Base-by-base conservation (phyloP, 2,797 vertebrate genomes). In the Mormyrops attenuatus region DNA sequence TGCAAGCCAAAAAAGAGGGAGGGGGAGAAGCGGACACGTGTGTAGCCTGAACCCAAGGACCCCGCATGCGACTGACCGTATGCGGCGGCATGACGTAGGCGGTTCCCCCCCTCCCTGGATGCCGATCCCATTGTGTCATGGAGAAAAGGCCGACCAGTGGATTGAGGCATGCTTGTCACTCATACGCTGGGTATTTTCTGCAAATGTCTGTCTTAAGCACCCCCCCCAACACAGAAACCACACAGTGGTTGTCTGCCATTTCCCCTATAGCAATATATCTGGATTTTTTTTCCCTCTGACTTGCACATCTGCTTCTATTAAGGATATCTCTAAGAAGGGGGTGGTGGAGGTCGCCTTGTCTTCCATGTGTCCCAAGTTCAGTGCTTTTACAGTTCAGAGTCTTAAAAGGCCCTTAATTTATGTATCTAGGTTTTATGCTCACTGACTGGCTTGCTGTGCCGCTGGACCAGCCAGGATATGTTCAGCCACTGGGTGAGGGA, bases 91-190 rank as follows among this genome's bases (percentile, higher is more conserved):
- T 60, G 30, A 87, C 0, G 53, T 11, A 3, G 26, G 80, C 26
- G 77, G n/a, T 6, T 1, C 41, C 9, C 6, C 15, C 26, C 15
- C 53, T 60, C 77, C 3, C 60, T 30, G 30, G 69, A 84, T 41
- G 30, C 69, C 52, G 30, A 22, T 22, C 34, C 91, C 90, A 90
- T 69, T 89, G 85, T 91, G 89, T 92, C 89, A 89, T 87, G 90
- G 91, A 90, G 87, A 89, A 89, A 50, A 89, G 38, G 30, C 26
- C 0, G 41, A 44, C 22, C 5, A 13, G 41, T 52, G 41, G 41
- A 84, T 34, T 26, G 52, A 82, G 63, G 44, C 13, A 11, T 17
- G 50, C 38, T 22, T 84, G 77, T 57, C 50, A 41, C 53, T 8
- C 41, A 38, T 55, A 60, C 2, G n/a, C 66, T 55, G 66, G 55